Base-by-base conservation (phyloP, 2,797 vertebrate genomes). In the Micropoecilia bifurca region DNA sequence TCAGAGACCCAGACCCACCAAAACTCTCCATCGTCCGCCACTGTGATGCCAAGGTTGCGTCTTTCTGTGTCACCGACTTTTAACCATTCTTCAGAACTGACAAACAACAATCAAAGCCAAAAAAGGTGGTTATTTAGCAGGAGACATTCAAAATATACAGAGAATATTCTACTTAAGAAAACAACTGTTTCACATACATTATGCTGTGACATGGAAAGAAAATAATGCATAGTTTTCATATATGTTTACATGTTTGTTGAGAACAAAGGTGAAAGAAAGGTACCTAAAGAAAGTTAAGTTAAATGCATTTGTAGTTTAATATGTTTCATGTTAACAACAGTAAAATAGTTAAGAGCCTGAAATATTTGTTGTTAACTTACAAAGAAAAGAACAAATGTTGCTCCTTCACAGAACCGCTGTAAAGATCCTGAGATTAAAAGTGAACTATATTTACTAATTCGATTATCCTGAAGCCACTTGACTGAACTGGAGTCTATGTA, bases 1-100 rank as follows among this genome's bases (percentile, higher is more conserved):
- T 6, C 8, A 14, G 0, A 63, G 25, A 25, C 71, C 41, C 22
- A 1, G 4, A 45, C 80, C 79, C 61, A 98, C 98, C 98, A 99
- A 94, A 99, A 99, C 90, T 99, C 98, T 72, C 98, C 98, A 83
- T 99, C 97, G 0, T 99, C 97, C 80, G 92, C 94, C 55, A 99
- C 95, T 1, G 94, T 95, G 83, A 99, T 96, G 25, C 96, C 97
- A 47, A 99, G 92, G 5, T 92, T 95, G 45, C 90, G 91, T 14
- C 97, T 90, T 87, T 99, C 98, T 2, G 83, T 91, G 75, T 92
- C 82, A 1, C 96, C 97, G 39, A 99, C 95, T 82, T 96, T 97
- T 63, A 95, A 91, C 98, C 98, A 99, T 86, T 99, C 97, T 66
- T 97, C 95, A 18, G 98, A 99, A 74, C 98, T 99, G 76, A 36